Base-by-base conservation (phyloP, 2,888 invertebrate genomes). In the Dione juno region DNA sequence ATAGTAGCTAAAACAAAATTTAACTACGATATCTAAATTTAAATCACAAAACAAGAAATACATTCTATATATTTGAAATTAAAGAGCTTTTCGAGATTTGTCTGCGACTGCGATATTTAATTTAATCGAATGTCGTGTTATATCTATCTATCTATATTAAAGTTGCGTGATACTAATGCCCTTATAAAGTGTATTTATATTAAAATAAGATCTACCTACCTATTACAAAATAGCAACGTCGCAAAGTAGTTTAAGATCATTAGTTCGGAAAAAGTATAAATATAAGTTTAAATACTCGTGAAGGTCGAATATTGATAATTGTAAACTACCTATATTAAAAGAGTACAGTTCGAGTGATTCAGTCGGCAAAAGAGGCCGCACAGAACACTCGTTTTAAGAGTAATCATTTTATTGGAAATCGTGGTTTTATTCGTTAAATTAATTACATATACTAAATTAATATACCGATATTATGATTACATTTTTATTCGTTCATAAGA, bases 231-330 rank as follows among this genome's bases (percentile, higher is more conserved):
- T 9, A 40, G 9, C 40, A 40, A 5, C 8, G 10, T 40, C 8
- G 40, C 8, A 40, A 1, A 40, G 10, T 10, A n/a, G 79, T 52
- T 53, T 52, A 28, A 57, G 57, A 35, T 69, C 70, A 75, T 75
- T 77, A 77, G 75, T 74, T 71, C 75, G 74, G 73, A 78, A 77
- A 41, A 71, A 66, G 71, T 50, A 66, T 19, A 52, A 74, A 82
- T 79, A 76, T 82, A 85, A 87, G 85, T 85, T 85, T 84, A 89
- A 87, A 87, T 85, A 87, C 84, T 84, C 80, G 80, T 81, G 84
- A 85, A 88, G 88, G 86, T 87, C 85, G 84, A 79, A 81, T 76
- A 76, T 80, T 80, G 82, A 84, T 82, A 77, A 80, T 74, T 78
- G 75, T 79, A 82, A 80, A 82, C 78, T 79, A 81, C 13, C 28